A percentile compares a stretch with the other conserved stretches of the same genome.
phyloP scores from a whole-genome alignment of 2,888 invertebrate species.

The Rhingia campestris region DNA sequence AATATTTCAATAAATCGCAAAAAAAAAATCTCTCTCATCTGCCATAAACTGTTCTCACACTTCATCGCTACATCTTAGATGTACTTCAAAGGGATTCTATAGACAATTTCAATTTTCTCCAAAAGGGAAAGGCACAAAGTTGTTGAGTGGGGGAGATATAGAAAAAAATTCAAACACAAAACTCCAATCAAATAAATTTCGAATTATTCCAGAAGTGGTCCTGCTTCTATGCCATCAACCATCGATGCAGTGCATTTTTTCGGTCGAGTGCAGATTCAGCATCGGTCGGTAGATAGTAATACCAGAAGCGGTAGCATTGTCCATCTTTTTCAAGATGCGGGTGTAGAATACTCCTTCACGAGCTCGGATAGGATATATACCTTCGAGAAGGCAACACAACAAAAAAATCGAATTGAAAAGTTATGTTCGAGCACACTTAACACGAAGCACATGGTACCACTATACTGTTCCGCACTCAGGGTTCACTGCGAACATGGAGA shows the following conservation, averaged over 20 bases:
- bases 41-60: slow-evolving; percentile 37
- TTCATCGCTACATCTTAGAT: slow-evolving; percentile 11
- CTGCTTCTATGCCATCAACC: slow-evolving; percentile 30
- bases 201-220: slow-evolving; percentile 61
- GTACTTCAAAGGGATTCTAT: slow-evolving; percentile 61
- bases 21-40: slow-evolving; percentile 27
- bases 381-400: slow-evolving; percentile 1
- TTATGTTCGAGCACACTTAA: slow-evolving; percentile 67
- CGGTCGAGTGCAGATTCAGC: slow-evolving; percentile 64
- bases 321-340: slow-evolving; percentile 36
- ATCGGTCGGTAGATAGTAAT: slow-evolving; percentile 28
- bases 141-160: slow-evolving; percentile 14
- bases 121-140: not conserved
- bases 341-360: slow-evolving; percentile 32
- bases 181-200: slow-evolving; percentile 72
- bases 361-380: slow-evolving; percentile 2
- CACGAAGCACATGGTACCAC: slow-evolving; percentile 69
- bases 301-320: slow-evolving; percentile 58
- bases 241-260: slow-evolving; percentile 54
- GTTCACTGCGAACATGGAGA: slow-evolving; percentile 28
- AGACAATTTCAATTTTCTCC: slow-evolving; percentile 32
- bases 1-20: slow-evolving; percentile 46
- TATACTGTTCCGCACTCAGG: slow-evolving; percentile 1
- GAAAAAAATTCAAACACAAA: slow-evolving; percentile 58
- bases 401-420: slow-evolving; percentile 68